Evolutionary conservation across 2,888 invertebrate species (phyloP), one percentile per base, ranked within the genome.

Genomic region (Parnassius glacialis): DNA sequence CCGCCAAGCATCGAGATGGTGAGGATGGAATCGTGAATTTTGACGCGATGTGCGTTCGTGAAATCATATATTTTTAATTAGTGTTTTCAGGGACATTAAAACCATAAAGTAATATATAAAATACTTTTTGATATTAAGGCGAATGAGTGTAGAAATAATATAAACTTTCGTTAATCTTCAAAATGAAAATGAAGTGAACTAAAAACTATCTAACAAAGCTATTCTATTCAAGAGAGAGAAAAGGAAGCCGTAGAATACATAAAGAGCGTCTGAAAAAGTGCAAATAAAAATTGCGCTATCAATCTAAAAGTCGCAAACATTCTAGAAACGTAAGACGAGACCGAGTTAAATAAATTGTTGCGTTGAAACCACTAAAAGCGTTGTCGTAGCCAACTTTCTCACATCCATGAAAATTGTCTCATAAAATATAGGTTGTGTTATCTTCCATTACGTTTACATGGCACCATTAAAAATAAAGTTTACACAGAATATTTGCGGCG

Each of bases 401-500:
- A 76, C 80, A 83, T 87, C 82, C 81, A 79, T 79, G 85, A 82
- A 87, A 59, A 86, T 85, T 84, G 83, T 86, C 77, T 79, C 87
- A 77, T 84, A 85, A 87, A 86, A 87, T 79, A 73, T 87, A 85
- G 84, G 84, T 84, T 86, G 79, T 80, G 81, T 79, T 84, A 81
- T 81, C 84, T 83, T 85, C 87, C 88, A 90, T 90, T 89, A 88
- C 75, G 79, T 79, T 80, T 84, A 84, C 86, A 83, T 74, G 69
- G 74, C 70, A 74, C 85, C 89, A 90, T 90, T 90, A 89, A 88
- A 87, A 87, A 87, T 87, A 86, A 87, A 85, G 78, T 85, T 81
- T 80, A 77, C 78, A 74, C 72, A 74, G 81, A 83, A 85, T 84
- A 83, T 83, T 80, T 81, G 79, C 72, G 74, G 75, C 69, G 81